Conservation (phyloP, 2,888 invertebrate genomes). For the Drosophila nigricruria region DNA sequence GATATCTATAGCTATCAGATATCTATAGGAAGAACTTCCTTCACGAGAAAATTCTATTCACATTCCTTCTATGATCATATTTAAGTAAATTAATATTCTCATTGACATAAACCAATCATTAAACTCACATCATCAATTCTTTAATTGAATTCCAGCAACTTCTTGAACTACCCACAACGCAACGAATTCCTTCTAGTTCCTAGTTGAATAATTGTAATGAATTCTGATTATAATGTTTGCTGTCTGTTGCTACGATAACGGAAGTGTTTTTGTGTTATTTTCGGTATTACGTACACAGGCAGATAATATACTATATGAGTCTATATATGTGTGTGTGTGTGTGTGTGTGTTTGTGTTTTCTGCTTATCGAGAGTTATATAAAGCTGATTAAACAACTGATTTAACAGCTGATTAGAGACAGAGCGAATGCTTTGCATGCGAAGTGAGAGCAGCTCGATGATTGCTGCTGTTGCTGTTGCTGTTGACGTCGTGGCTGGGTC, state of each 20-base stretch:
- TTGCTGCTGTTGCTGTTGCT: background rate
- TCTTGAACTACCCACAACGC: slow-evolving; percentile 17
- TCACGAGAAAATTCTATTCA: too few species aligned
- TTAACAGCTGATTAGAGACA: slow-evolving; percentile 56
- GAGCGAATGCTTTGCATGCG: slow-evolving; percentile 18
- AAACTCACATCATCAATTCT: too few species aligned
- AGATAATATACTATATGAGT: background rate
- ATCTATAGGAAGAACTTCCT: too few species aligned
- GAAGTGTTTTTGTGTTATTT: slow-evolving; percentile 41
- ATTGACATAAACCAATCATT: too few species aligned
- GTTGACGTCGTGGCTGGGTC: slow-evolving; percentile 57
- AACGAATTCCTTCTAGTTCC: slow-evolving; percentile 8
- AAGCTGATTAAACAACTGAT: slow-evolving; percentile 77
- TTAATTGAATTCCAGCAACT: too few species aligned
- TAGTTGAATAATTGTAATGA: slow-evolving; percentile 50
- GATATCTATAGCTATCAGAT: too few species aligned
- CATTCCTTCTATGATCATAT: background rate
- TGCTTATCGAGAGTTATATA: slow-evolving; percentile 55
- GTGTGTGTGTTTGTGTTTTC: background rate
- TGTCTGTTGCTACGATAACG: slow-evolving; percentile 54
- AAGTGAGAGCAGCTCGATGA: slow-evolving; percentile 4
- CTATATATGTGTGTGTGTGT: background rate
- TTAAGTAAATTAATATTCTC: too few species aligned
- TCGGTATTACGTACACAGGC: slow-evolving; percentile 21
- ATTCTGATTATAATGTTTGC: slow-evolving; percentile 58